A percentile compares a stretch with the other conserved stretches of the same genome.
phyloP scores from a whole-genome alignment of 2,797 vertebrate species.

The Chelon auratus region DNA sequence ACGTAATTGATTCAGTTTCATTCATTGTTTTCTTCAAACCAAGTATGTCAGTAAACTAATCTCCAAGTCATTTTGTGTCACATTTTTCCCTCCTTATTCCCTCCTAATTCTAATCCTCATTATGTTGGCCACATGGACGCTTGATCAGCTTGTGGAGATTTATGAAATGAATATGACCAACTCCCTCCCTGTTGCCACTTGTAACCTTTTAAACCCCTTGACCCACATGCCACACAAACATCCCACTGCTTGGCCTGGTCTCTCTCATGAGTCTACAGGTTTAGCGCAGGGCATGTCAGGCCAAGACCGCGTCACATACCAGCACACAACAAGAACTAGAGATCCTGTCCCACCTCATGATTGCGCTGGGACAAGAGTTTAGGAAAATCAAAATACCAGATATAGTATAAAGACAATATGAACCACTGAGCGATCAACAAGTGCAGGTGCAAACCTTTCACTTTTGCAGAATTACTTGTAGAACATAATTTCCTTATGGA shows the following conservation, averaged over 20 bases:
- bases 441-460: background rate
- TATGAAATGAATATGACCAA: slow-evolving; percentile 47
- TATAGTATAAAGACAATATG: background rate
- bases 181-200: slow-evolving; percentile 17
- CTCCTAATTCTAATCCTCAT: slow-evolving; percentile 51
- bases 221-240: slow-evolving; percentile 36
- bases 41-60: slow-evolving; percentile 20
- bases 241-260: slow-evolving; percentile 29
- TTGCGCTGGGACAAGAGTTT: background rate
- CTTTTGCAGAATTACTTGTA: background rate
- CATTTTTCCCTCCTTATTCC: slow-evolving; percentile 22
- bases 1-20: background rate
- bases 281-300: slow-evolving; percentile 16
- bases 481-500: no score
- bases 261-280: slow-evolving; percentile 6
- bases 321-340: background rate
- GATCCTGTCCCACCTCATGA: background rate
- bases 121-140: slow-evolving; percentile 55
- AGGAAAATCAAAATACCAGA: background rate
- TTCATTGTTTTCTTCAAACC: slow-evolving; percentile 7
- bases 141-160: slow-evolving; percentile 62
- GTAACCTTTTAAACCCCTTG: slow-evolving; percentile 61
- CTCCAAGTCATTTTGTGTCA: slow-evolving; percentile 5
- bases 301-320: slow-evolving; percentile 38
- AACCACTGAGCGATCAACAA: background rate